Evolutionary conservation across 2,888 invertebrate genomes (phyloP).

Genomic region (Pelosia muscerda): DNA sequence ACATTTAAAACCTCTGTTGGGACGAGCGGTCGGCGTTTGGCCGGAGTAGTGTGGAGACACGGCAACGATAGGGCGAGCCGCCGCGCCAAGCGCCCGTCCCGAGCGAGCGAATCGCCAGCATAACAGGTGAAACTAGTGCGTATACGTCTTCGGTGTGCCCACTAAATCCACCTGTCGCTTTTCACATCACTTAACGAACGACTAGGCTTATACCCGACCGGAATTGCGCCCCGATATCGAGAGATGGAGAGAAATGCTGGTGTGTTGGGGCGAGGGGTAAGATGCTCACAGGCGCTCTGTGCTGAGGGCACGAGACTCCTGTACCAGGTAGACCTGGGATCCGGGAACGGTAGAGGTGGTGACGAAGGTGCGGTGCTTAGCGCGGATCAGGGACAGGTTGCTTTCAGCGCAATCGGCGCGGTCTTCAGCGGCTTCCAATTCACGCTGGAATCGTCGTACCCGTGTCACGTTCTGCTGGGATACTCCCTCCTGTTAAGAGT

Average conservation of each 20-base stretch:
- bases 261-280: conserved; percentile 66
- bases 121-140: conserved; percentile 59
- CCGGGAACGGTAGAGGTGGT: conserved; percentile 97
- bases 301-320: conserved; percentile 92
- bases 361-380: conserved; percentile 99
- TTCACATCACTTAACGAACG: conserved; percentile 80
- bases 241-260: conserved; percentile 80
- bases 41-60: conserved; percentile 78
- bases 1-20: conserved; percentile 67
- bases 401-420: conserved; percentile 98
- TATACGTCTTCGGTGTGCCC: conserved; percentile 26
- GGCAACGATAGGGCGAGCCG: conserved; percentile 79
- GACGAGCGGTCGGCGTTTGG: conserved; percentile 80
- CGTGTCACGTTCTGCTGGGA: conserved; percentile 97
- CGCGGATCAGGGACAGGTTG: conserved; percentile 97
- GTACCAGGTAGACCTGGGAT: conserved; percentile 96
- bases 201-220: conserved; percentile 86
- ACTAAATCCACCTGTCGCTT: conserved; percentile 65
- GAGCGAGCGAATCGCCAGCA: conserved; percentile 45
- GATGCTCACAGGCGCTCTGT: conserved; percentile 71
- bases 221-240: conserved; percentile 78
- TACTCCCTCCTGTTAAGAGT: conserved; percentile 91
- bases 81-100: conserved; percentile 81
- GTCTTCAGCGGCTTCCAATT: conserved; percentile 98
- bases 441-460: conserved; percentile 99